These are phyloP conservation scores for Orchesella cincta DNA, from an alignment of 1,140 invertebrate genomes.

Conservation along the genomic window DNA sequence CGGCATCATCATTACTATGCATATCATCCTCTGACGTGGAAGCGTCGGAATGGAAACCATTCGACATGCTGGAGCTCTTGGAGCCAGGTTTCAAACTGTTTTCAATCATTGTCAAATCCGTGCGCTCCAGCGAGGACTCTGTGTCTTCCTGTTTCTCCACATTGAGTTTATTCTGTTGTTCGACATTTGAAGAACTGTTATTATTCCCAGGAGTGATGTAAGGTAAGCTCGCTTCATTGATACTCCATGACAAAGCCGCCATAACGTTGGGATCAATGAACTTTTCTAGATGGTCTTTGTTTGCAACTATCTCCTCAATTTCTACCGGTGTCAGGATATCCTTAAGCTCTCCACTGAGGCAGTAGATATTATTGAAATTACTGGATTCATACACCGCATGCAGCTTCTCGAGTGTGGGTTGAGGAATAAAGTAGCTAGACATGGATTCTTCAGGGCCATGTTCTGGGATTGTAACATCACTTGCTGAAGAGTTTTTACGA, in stretches of 20 bases:
- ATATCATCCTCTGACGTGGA: conserved; percentile 32
- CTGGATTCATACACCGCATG: conserved; percentile 47
- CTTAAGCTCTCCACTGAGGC: conserved; percentile 54
- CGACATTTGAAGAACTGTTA: conserved; percentile 1
- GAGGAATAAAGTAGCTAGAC: conserved; percentile 52
- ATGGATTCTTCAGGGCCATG: conserved; percentile 44
- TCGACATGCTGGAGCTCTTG: conserved; percentile 36
- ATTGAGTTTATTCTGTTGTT: conserved; percentile 7
- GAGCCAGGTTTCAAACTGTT: not conserved
- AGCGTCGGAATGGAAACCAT: conserved; percentile 47
- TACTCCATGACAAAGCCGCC: conserved; percentile 52
- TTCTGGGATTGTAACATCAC: conserved; percentile 32
- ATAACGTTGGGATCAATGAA: conserved; percentile 54
- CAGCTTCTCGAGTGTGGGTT: conserved; percentile 52
- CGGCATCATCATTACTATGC: conserved; percentile 23
- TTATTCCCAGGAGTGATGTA: conserved; percentile 30
- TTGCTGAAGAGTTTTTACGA: conserved; percentile 19
- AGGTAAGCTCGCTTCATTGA: conserved; percentile 44
- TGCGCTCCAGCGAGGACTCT: not conserved
- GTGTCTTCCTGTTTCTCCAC: not conserved
- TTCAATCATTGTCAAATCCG: not conserved
- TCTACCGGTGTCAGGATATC: conserved; percentile 55
- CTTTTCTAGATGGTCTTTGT: conserved; percentile 53
- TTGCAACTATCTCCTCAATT: conserved; percentile 56
- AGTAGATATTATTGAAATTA: conserved; percentile 56